These are phyloP conservation scores for Drosophila lini DNA, from an alignment of 1,140 invertebrate genomes.

Conservation along the genomic window DNA sequence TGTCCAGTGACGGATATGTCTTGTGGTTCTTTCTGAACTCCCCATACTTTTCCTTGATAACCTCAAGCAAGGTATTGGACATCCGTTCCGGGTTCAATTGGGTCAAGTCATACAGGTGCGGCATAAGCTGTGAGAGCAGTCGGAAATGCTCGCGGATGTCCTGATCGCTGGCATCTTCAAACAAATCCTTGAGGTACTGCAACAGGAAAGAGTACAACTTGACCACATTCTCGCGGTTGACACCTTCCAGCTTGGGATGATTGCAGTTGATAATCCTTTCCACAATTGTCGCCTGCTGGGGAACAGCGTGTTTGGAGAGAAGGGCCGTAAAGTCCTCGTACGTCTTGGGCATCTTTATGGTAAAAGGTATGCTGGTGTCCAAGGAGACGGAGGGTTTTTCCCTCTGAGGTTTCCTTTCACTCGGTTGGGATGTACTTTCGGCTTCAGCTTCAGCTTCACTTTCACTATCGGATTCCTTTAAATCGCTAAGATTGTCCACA, in stretches of 20 bases:
- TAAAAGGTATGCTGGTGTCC: conserved; percentile 88
- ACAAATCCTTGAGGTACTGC: conserved; percentile 90
- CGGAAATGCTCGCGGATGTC: conserved; percentile 86
- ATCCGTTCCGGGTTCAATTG: conserved; percentile 89
- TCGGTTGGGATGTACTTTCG: conserved; percentile 19
- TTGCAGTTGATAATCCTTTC: conserved; percentile 94
- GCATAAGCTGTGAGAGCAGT: conserved; percentile 87
- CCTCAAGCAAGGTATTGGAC: conserved; percentile 87
- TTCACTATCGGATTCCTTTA: conserved; percentile 84
- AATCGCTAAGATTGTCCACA: conserved; percentile 85
- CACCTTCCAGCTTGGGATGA: conserved; percentile 90
- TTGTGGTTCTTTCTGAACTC: conserved; percentile 87
- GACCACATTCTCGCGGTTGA: conserved; percentile 91
- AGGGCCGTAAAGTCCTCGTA: conserved; percentile 89
- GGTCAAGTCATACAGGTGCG: conserved; percentile 90
- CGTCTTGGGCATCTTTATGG: conserved; percentile 88
- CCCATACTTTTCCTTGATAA: conserved; percentile 91
- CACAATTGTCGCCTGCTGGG: conserved; percentile 90
- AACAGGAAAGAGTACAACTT: conserved; percentile 90
- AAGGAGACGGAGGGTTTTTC: conserved; percentile 61
- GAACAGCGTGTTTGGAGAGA: conserved; percentile 86
- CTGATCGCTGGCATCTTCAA: conserved; percentile 84
- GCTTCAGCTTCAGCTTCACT: conserved; percentile 70
- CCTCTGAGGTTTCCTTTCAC: conserved; percentile 45
- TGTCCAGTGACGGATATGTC: conserved; percentile 89